Evolutionary conservation across 2,888 invertebrate genomes (phyloP).

Genomic region (Tholera decimalis): DNA sequence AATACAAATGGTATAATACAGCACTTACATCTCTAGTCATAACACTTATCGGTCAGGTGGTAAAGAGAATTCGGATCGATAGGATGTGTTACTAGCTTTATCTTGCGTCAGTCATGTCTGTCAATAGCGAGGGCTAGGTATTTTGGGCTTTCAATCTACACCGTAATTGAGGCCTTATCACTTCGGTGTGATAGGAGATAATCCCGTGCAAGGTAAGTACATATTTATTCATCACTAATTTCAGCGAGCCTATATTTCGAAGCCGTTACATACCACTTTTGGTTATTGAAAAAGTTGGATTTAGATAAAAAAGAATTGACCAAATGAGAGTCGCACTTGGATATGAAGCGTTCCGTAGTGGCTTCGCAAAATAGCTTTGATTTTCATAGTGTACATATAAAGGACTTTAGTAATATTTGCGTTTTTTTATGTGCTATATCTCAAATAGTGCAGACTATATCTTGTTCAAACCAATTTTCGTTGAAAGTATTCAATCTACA

Average conservation of each 20-base stretch:
- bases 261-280: neutral
- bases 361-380: no score
- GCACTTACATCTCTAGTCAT: no score
- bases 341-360: no score
- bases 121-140: neutral
- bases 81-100: conserved; percentile 8
- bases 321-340: no score
- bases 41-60: conserved; percentile 31
- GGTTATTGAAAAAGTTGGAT: neutral
- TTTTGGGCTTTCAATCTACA: conserved; percentile 2
- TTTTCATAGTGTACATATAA: no score
- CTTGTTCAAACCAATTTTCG: no score
- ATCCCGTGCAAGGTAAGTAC: conserved; percentile 18
- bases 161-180: conserved; percentile 19
- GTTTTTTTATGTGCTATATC: no score
- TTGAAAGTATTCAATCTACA: no score
- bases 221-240: neutral
- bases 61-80: conserved; percentile 25
- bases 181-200: conserved; percentile 1
- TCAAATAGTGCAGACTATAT: no score
- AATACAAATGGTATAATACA: no score
- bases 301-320: no score
- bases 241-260: neutral
- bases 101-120: conserved; percentile 19
- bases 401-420: no score